Base-by-base conservation (phyloP, 2,113 vertebrate genomes). In the Anguilla japonica region DNA sequence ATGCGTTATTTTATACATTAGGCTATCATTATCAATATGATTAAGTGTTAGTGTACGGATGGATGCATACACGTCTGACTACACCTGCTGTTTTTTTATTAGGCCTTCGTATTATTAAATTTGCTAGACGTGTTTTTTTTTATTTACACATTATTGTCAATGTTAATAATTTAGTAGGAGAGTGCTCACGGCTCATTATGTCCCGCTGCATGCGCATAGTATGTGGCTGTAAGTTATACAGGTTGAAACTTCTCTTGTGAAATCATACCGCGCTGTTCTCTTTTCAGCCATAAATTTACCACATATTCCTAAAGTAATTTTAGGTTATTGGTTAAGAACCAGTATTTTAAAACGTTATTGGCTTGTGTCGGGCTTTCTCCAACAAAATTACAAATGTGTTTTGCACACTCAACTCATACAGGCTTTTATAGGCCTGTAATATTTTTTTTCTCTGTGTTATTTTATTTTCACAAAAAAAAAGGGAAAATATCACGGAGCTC, bases 401-500 rank as follows among this genome's bases (percentile, higher is more conserved):
- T 11, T 75, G 71, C 8, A 7, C 63, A 75, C 26, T n/a, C 13
- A 75, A 75, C 26, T 29, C 26, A 34, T 3, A 34, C 26, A 75
- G 18, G 60, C 60, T 13, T 29, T n/a, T 75, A 34, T 13, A 29
- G 26, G 26, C n/a, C 71, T 75, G n/a, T 34, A 75, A 34, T 34
- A 34, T 34, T 34, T 34, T 9, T 67, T 3, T 5, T 87, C 88
- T 81, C 88, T 87, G 91, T 50, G 60, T 15, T 60, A 26, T 67
- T 67, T 22, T 67, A 93, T 93, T 91, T 92, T 75, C 71, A 14
- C 11, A n/a, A 71, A 46, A 14, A 34, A 84, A 87, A 92, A 88
- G 87, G 87, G 87, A 63, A 91, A 79, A 89, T 94, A 92, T 94
- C 93, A 94, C 93, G 56, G 41, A 20, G 40, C 34, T 79, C 29